Conservation (phyloP, 2,888 invertebrate genomes). For the Agonopterix heracliana region DNA sequence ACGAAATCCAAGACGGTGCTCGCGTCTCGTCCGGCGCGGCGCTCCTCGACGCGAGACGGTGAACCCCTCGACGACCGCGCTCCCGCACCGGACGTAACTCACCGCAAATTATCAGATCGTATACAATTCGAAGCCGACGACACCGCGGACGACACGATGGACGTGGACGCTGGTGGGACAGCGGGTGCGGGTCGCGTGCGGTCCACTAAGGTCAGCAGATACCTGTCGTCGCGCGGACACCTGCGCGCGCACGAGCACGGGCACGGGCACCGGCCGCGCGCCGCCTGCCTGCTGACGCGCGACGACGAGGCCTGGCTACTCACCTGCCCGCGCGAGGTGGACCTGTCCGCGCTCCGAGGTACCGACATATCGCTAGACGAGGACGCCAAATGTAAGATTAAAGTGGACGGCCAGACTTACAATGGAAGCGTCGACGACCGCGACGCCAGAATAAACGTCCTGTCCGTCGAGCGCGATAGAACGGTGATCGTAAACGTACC, state of each 20-base stretch:
- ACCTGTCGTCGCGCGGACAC: no score
- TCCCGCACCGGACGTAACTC: background rate
- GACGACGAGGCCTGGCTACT: conserved; percentile 56
- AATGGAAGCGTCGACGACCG: conserved; percentile 32
- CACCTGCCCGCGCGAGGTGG: conserved; percentile 43
- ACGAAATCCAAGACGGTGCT: background rate
- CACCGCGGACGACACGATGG: background rate
- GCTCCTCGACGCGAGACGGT: no score
- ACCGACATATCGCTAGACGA: conserved; percentile 30
- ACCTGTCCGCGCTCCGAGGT: conserved; percentile 30
- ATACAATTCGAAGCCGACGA: conserved; percentile 46
- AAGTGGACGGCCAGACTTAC: conserved; percentile 45
- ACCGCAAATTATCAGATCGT: conserved; percentile 38
- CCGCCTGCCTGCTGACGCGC: conserved; percentile 2
- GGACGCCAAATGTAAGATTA: conserved; percentile 43
- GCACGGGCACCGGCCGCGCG: no score
- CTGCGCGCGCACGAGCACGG: no score
- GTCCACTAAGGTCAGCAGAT: no score
- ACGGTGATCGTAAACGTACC: conserved; percentile 30
- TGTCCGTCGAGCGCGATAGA: conserved; percentile 24
- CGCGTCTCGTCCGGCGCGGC: no score
- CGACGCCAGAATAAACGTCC: conserved; percentile 21
- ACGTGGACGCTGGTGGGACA: no score
- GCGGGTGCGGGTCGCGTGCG: no score
- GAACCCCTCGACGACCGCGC: background rate